Evolutionary conservation across 2,113 vertebrate genomes (phyloP), one percentile per base, ranked within the genome.

Genomic region (Peromyscus maniculatus): DNA sequence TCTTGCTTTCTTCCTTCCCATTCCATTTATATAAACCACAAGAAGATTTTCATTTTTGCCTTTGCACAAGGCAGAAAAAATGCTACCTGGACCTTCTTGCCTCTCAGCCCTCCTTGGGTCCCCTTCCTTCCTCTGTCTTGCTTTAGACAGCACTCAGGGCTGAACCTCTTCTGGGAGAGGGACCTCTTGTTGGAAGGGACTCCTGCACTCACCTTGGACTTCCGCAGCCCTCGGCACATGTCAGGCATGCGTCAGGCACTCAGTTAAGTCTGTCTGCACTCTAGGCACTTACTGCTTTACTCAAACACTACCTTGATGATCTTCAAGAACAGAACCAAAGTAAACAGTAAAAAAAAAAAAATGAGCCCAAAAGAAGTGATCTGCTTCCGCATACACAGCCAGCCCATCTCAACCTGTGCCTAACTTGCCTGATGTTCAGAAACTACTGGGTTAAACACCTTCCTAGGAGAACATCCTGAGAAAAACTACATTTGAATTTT

Each of bases 291-390:
- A 66, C 49, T 46, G 57, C 10, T 92, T 94, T 86, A 67, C 49
- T 82, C 71, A 86, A 82, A 93, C 86, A 91, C 89, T n/a, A 52
- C 22, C 71, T 91, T 75, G 9, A 43, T 83, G 59, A 82, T 69
- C 33, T 62, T 77, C 39, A 74, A 93, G 78, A 21, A 43, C 12
- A 39, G 21, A 89, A 74, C 69, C 71, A 78, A 79, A 66, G 52
- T 95, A 62, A 92, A 83, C 19, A 91, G 26, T 36, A 3, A 83
- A 97, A n/a, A 97, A 36, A 24, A 17, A 5, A 83, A 97, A n/a
- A 97, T 31, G 19, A 86, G 31, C n/a, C 46, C 0, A 90, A 88
- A 91, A 83, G 28, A 62, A 91, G 33, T 72, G 43, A 46, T 79
- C 80, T 36, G 36, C 8, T 72, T 74, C 0, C 21, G 72, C 7